Percentiles rank a stretch among this genome's conserved stretches.
These are phyloP conservation scores for Drosophila guanche DNA, from an alignment of 1,140 invertebrate genomes.

Conservation along the genomic window DNA sequence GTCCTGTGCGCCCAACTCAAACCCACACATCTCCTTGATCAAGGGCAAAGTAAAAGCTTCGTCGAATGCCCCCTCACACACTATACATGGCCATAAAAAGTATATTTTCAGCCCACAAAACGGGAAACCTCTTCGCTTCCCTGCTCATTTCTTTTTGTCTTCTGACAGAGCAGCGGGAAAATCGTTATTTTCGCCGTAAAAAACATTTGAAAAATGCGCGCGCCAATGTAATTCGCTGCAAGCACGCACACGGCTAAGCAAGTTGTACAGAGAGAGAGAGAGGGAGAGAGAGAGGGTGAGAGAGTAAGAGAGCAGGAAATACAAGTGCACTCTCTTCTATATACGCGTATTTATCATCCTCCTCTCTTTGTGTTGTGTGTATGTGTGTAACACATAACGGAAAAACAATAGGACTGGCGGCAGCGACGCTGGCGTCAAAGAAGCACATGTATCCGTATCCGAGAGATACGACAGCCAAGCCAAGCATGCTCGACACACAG, in stretches of 20 bases:
- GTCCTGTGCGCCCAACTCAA: slow-evolving; percentile 47
- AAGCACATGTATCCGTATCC: slow-evolving; percentile 62
- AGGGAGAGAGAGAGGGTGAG: slow-evolving; percentile 13
- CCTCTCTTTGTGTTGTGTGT: background rate
- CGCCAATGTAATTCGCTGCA: slow-evolving; percentile 74
- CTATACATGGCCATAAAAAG: slow-evolving; percentile 65
- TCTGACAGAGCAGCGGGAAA: slow-evolving; percentile 48
- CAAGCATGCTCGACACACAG: slow-evolving; percentile 70
- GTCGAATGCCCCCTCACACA: slow-evolving; percentile 24
- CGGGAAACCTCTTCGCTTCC: slow-evolving; percentile 6
- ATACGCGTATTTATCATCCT: slow-evolving; percentile 12
- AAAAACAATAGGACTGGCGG: slow-evolving; percentile 56
- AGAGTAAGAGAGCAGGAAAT: slow-evolving; percentile 40
- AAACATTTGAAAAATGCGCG: slow-evolving; percentile 79
- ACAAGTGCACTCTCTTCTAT: slow-evolving; percentile 68
- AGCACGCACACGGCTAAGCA: slow-evolving; percentile 29
- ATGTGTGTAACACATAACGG: slow-evolving; percentile 66
- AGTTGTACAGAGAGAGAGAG: slow-evolving; percentile 3
- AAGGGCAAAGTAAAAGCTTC: slow-evolving; percentile 58
- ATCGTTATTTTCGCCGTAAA: slow-evolving; percentile 81
- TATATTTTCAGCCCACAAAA: slow-evolving; percentile 77
- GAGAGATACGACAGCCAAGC: slow-evolving; percentile 68
- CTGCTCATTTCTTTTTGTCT: too few species aligned
- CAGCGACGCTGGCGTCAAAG: slow-evolving; percentile 33
- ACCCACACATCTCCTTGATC: slow-evolving; percentile 79